These are phyloP conservation scores for Zootermopsis nevadensis DNA, from an alignment of 2,888 invertebrate genomes.

Conservation along the genomic window DNA sequence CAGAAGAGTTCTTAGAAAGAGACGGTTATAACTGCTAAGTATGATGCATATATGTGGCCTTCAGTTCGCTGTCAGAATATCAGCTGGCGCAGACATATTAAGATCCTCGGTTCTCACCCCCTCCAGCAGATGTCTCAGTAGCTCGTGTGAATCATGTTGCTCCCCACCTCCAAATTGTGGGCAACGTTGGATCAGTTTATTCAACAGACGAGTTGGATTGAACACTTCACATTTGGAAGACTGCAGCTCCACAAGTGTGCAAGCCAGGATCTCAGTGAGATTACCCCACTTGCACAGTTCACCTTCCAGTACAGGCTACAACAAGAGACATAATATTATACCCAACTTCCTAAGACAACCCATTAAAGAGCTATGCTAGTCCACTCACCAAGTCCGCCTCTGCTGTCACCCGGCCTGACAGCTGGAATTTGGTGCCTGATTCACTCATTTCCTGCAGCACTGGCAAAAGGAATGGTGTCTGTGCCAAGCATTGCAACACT, in stretches of 20 bases:
- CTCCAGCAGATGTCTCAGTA: constrained; percentile 90
- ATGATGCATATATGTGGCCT: too few relatives aligned
- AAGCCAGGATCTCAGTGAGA: constrained; percentile 75
- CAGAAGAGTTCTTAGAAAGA: too few relatives aligned
- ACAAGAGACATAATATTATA: neutral
- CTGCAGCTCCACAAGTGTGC: constrained; percentile 77
- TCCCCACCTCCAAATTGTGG: constrained; percentile 93
- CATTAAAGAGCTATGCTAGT: neutral
- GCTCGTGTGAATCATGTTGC: constrained; percentile 97
- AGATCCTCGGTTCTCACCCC: constrained; percentile 80
- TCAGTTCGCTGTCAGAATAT: too few relatives aligned
- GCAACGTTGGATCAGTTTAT: constrained; percentile 55
- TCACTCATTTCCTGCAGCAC: constrained; percentile 77
- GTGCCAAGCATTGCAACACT: constrained; percentile 91
- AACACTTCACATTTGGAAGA: constrained; percentile 59
- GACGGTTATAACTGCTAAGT: too few relatives aligned
- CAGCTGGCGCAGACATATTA: constrained; percentile 61
- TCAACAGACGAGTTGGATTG: constrained; percentile 47
- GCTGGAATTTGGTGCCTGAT: neutral
- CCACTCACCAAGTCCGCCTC: neutral
- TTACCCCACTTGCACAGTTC: constrained; percentile 76
- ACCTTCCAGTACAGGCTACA: constrained; percentile 71
- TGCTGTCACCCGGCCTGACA: neutral
- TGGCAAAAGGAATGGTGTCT: constrained; percentile 80
- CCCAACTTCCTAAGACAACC: neutral